Conservation (phyloP, 1,140 invertebrate species). For the Chironomus striatipennis region DNA sequence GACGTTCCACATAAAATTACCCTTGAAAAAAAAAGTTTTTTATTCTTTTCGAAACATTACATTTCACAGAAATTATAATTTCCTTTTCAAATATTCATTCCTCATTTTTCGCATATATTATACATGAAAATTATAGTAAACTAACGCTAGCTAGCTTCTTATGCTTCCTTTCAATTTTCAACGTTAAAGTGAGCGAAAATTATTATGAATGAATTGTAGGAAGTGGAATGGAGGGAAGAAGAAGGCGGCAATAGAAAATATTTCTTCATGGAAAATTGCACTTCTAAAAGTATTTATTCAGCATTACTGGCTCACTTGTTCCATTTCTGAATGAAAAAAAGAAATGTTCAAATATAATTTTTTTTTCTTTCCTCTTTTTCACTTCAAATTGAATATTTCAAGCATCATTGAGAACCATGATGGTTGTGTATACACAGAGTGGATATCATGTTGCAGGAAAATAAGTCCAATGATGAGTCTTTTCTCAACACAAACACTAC, state of each 20-base stretch:
- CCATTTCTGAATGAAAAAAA: too few species aligned
- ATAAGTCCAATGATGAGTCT: background rate
- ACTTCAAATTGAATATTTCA: conserved; percentile 10
- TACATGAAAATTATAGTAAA: conserved; percentile 11
- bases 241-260: background rate
- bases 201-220: background rate
- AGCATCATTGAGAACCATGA: conserved; percentile 1
- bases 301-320: background rate
- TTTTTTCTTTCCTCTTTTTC: background rate
- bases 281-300: conserved; percentile 9
- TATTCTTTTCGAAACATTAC: conserved; percentile 2
- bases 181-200: background rate
- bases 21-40: background rate
- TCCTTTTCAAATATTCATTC: conserved; percentile 15
- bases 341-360: too few species aligned
- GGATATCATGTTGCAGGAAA: background rate
- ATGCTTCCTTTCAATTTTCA: background rate
- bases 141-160: conserved; percentile 4
- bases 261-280: background rate
- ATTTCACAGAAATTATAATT: conserved; percentile 20
- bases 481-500: conserved; percentile 4
- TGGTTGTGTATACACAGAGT: background rate
- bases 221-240: background rate
- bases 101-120: background rate
- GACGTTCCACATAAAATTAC: background rate